These are phyloP conservation scores for Girardinus metallicus DNA, from an alignment of 2,797 vertebrate species.

Conservation along the genomic window DNA sequence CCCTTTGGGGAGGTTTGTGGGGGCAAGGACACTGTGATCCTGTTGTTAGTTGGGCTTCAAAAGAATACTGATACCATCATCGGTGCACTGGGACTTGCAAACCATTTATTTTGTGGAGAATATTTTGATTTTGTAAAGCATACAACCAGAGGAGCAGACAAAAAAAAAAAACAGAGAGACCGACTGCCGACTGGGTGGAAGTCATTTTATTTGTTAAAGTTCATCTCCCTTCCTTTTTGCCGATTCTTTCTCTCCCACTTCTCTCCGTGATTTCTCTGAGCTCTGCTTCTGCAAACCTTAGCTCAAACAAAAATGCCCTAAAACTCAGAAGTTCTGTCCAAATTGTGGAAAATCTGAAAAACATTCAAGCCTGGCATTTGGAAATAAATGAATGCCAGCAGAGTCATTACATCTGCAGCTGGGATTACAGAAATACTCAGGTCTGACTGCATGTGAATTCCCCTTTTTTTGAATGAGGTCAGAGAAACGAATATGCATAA, in stretches of 20 bases:
- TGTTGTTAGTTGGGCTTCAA: constrained; percentile 1
- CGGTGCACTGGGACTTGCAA: neutral
- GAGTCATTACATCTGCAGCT: neutral
- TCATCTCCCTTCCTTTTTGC: neutral
- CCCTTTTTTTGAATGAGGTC: neutral
- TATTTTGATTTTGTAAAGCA: neutral
- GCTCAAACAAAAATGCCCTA: neutral
- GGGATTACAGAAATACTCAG: neutral
- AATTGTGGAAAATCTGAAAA: neutral
- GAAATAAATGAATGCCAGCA: neutral
- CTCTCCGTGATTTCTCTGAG: neutral
- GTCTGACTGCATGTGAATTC: neutral
- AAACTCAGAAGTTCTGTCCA: neutral
- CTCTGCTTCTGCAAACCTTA: constrained; percentile 1
- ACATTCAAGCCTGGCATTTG: neutral
- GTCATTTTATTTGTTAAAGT: constrained; percentile 5
- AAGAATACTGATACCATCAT: neutral
- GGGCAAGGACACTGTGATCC: neutral
- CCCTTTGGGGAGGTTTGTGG: neutral
- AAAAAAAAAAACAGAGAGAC: neutral
- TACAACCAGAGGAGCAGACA: neutral
- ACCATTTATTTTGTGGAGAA: neutral
- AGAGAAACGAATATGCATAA: neutral
- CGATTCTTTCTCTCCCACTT: neutral
- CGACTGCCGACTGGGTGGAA: neutral